These are phyloP conservation scores for Hypothenemus hampei DNA, from an alignment of 1,140 invertebrate species.

Conservation along the genomic window DNA sequence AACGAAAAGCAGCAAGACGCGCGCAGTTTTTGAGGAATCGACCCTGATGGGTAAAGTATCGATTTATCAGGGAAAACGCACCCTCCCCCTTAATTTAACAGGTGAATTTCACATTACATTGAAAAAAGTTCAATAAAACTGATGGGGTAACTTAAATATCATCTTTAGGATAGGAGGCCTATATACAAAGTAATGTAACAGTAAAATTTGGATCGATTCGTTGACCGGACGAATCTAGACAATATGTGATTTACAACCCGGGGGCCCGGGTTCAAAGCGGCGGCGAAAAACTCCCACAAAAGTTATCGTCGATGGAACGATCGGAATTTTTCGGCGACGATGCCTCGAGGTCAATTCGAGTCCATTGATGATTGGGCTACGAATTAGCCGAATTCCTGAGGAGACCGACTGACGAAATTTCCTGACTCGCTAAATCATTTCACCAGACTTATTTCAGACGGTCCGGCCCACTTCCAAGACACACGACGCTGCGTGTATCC, in stretches of 20 bases:
- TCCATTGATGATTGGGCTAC: conserved; percentile 17
- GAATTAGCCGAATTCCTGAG: conserved; percentile 22
- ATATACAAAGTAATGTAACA: neutral
- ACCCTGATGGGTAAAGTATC: neutral
- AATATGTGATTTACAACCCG: neutral
- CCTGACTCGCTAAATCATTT: conserved; percentile 25
- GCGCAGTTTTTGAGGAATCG: neutral
- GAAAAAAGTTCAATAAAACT: no score
- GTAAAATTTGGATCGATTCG: conserved; percentile 3
- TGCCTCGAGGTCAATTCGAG: conserved; percentile 8
- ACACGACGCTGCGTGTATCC: conserved; percentile 9
- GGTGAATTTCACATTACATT: neutral
- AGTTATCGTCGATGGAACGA: conserved; percentile 7
- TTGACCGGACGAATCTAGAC: conserved; percentile 4
- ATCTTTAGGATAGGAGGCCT: no score
- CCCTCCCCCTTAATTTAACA: conserved; percentile 1
- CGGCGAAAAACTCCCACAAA: conserved; percentile 8
- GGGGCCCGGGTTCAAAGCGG: neutral
- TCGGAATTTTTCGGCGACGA: conserved; percentile 19
- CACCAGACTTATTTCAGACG: conserved; percentile 25
- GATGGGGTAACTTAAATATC: no score
- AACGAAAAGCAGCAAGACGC: no score
- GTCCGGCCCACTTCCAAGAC: conserved; percentile 24
- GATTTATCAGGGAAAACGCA: neutral
- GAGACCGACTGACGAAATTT: conserved; percentile 24